These are phyloP conservation scores for Halisarca cf. caerulea DNA, from an alignment of 37 sponge, comb jelly and placozoan species.

Conservation along the genomic window DNA sequence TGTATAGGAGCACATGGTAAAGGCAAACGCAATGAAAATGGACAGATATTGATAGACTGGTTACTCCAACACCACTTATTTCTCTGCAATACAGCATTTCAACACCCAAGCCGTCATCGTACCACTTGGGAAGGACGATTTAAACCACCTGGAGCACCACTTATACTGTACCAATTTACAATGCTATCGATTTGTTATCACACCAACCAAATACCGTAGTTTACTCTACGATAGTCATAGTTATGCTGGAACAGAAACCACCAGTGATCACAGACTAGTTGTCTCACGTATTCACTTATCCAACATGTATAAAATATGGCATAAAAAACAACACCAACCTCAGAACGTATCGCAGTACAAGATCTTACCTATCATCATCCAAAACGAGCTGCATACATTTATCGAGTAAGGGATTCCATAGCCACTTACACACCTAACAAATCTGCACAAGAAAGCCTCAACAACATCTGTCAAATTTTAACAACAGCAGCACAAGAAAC, in stretches of 20 bases:
- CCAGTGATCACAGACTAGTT: conserved; percentile 3
- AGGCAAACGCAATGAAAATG: background rate
- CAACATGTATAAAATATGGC: conserved; percentile 5
- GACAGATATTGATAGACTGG: background rate
- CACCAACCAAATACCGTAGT: background rate
- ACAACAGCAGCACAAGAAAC: background rate
- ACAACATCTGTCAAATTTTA: conserved; percentile 10
- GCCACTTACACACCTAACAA: background rate
- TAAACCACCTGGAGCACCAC: background rate
- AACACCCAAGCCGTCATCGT: conserved; percentile 5
- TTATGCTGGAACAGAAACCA: conserved; percentile 2
- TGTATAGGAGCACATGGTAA: conserved; percentile 6
- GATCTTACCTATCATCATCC: background rate
- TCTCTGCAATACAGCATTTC: conserved; percentile 23
- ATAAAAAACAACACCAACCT: background rate
- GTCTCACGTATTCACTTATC: background rate
- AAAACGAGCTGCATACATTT: background rate
- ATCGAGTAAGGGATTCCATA: background rate
- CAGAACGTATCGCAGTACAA: conserved; percentile 6
- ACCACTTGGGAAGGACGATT: conserved; percentile 6
- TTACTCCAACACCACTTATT: background rate
- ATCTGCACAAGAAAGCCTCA: conserved; percentile 3
- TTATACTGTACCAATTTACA: background rate
- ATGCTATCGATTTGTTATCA: background rate
- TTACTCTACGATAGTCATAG: background rate